Base-by-base conservation (phyloP, 2,113 vertebrate species). In the Syngnathus typhle region DNA sequence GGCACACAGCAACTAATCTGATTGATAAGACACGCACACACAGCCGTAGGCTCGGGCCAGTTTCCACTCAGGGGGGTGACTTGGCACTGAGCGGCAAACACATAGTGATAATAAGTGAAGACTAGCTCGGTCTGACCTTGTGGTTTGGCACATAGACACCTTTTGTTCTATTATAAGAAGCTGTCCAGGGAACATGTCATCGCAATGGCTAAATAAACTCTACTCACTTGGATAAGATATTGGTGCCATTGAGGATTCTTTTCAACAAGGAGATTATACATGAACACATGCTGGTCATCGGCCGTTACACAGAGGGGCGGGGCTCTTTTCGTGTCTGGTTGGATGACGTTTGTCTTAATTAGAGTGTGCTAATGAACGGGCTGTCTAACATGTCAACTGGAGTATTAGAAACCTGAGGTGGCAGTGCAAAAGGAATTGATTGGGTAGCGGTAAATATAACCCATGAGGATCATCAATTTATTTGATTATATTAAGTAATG, bases 81-180 rank as follows among this genome's bases (percentile, higher is more conserved):
- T 84, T 87, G 87, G 84, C 87, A 82, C 70, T 70, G 72, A 71
- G 70, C 76, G 71, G 27, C 27, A 49, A 77, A 70, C 79, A 77
- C 81, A 83, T 77, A 79, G 85, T 85, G 84, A 89, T 85, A 88
- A 84, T 56, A 71, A 69, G 76, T 82, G 78, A 89, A 83, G 74
- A 85, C 84, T 81, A 77, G 79, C 79, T 79, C 73, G 74, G 77
- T 82, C 81, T 89, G 87, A 87, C 87, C 87, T 84, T 85, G 71
- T 86, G 84, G 83, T 80, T 85, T 88, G 84, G 84, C 87, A 82
- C 78, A 46, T 64, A 78, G 76, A 65, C 69, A 79, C 70, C 70
- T 76, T 27, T 70, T 72, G 82, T 85, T 85, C 85, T 85, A 86
- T 84, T 77, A 83, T 69, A 75, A 83, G 84, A 70, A 73, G 59